These are phyloP conservation scores for Belgica antarctica DNA, from an alignment of 2,888 invertebrate species.

Conservation along the genomic window DNA sequence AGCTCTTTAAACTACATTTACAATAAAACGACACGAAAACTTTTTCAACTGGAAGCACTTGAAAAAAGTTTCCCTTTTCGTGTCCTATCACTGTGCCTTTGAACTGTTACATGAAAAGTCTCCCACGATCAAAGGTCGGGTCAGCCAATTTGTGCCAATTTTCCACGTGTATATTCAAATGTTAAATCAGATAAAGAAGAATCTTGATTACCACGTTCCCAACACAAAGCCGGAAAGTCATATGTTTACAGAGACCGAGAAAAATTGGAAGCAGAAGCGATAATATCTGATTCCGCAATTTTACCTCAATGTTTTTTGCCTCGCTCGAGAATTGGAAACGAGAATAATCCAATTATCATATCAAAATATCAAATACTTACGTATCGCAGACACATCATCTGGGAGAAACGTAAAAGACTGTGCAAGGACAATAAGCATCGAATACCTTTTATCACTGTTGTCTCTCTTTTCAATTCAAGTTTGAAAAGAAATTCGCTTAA, in stretches of 20 bases:
- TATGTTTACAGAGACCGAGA: neutral
- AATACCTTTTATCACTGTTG: neutral
- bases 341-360: constrained; percentile 39
- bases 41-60: no score
- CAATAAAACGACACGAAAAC: no score
- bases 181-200: no score
- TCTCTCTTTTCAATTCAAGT: neutral
- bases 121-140: no score
- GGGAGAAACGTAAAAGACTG: neutral
- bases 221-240: neutral
- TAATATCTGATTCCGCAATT: constrained; percentile 8
- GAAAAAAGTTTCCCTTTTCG: no score
- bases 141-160: no score
- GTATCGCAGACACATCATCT: constrained; percentile 27
- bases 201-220: no score
- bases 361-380: constrained; percentile 39
- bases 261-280: constrained; percentile 7
- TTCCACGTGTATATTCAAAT: no score
- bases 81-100: no score
- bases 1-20: no score
- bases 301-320: constrained; percentile 19
- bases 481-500: neutral
- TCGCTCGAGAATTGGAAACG: constrained; percentile 14
- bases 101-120: no score
- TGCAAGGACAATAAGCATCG: no score